A percentile compares a stretch with the other conserved stretches of the same genome.
Evolutionary conservation across 2,113 vertebrate genomes (phyloP).

Genomic region (Rhadina sibilatrix): DNA sequence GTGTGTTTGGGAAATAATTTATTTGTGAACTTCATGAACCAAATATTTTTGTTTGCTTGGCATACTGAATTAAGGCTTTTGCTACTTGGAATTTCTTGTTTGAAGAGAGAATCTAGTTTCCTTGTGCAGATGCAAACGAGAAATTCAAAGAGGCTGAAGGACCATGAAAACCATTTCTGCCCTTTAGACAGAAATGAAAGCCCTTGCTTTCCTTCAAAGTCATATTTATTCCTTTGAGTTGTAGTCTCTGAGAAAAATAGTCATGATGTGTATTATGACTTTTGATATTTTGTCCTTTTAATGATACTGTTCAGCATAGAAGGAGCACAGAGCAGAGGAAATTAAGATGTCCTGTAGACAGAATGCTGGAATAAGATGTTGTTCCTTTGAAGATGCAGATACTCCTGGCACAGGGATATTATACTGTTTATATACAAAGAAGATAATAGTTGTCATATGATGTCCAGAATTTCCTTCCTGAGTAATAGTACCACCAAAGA

Average conservation of each 20-base stretch:
- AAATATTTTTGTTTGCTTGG: neutral
- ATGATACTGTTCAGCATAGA: neutral
- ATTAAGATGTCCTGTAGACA: neutral
- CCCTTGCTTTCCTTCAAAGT: neutral
- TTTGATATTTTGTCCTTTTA: neutral
- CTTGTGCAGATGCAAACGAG: neutral
- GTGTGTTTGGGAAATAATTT: neutral
- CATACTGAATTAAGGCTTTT: neutral
- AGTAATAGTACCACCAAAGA: neutral
- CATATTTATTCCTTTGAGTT: neutral
- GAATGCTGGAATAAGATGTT: neutral
- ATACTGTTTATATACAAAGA: neutral
- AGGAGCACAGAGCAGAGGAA: neutral
- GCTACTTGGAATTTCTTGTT: neutral
- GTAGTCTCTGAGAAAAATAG: neutral
- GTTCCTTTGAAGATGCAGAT: neutral
- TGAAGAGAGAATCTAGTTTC: neutral
- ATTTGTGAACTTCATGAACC: neutral
- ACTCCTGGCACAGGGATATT: neutral
- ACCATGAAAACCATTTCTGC: neutral
- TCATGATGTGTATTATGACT: neutral
- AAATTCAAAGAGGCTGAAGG: neutral
- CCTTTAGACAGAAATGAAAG: neutral
- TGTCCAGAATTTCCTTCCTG: neutral
- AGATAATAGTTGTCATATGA: neutral